Evolutionary conservation across 2,113 vertebrate species (phyloP).

Genomic region (Oplegnathus fasciatus): DNA sequence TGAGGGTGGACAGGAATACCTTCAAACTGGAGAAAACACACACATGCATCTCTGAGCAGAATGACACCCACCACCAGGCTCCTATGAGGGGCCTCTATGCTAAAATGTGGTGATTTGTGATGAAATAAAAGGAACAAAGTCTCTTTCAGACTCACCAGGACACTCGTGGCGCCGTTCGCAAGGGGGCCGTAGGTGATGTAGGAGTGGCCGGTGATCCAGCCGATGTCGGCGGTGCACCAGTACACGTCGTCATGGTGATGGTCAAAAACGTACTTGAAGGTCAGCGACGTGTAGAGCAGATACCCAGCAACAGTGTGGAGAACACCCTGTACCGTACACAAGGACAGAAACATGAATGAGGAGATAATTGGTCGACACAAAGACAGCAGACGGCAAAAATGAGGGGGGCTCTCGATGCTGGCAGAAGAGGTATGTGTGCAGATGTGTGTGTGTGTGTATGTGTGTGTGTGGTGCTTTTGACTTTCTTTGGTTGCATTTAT

Average conservation of each 20-base stretch:
- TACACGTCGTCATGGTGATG: constrained; percentile 84
- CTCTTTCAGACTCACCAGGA: constrained; percentile 78
- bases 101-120: not conserved
- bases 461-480: not conserved
- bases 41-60: not conserved
- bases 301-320: constrained; percentile 87
- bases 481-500: constrained; percentile 11
- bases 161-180: constrained; percentile 84
- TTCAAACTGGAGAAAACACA: constrained; percentile 81
- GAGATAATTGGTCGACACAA: not conserved
- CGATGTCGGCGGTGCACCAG: constrained; percentile 89
- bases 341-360: not conserved
- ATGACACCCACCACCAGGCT: not conserved
- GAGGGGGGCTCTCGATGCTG: not conserved
- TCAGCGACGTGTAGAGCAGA: constrained; percentile 86
- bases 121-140: not conserved
- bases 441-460: constrained; percentile 11
- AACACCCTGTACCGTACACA: constrained; percentile 79
- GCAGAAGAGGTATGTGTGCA: not conserved
- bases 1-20: constrained; percentile 85
- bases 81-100: accelerated
- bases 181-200: constrained; percentile 87
- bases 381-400: constrained; percentile 4
- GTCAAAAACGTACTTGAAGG: constrained; percentile 87
- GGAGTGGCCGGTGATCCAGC: constrained; percentile 89